phyloP scores from a whole-genome alignment of 2,888 invertebrate genomes.

The Parapristionchus giblindavisi region DNA sequence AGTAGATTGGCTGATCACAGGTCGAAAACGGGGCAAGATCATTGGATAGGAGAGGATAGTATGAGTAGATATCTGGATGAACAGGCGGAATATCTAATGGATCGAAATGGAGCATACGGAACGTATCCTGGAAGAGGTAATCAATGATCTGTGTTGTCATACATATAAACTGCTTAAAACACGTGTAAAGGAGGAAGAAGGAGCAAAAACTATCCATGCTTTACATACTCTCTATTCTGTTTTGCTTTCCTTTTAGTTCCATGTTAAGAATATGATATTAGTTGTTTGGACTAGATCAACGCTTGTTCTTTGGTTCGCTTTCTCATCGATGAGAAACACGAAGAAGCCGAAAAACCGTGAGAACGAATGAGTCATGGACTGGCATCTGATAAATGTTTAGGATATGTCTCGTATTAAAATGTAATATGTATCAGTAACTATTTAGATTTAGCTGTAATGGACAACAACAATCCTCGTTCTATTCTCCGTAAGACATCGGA shows the following conservation, averaged over 20 bases:
- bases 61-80: constrained; percentile 36
- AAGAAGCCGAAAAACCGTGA: not conserved
- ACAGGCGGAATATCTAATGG: constrained; percentile 37
- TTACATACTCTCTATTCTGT: no score
- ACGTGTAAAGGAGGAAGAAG: not conserved
- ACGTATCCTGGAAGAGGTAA: constrained; percentile 33
- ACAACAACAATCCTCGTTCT: constrained; percentile 19
- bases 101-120: constrained; percentile 35
- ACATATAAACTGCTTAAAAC: not conserved
- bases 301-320: no score
- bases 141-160: no score
- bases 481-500: constrained; percentile 35
- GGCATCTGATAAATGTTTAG: not conserved
- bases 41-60: not conserved
- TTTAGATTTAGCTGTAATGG: not conserved
- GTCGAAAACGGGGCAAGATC: no score
- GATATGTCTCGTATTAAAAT: not conserved
- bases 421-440: not conserved
- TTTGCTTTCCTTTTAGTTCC: not conserved
- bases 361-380: no score
- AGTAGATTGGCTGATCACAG: not conserved
- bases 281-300: not conserved
- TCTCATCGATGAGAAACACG: not conserved
- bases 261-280: not conserved
- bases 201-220: no score